phyloP scores from a whole-genome alignment of 2,888 invertebrate genomes.

The Arrhopalites spinosus region DNA sequence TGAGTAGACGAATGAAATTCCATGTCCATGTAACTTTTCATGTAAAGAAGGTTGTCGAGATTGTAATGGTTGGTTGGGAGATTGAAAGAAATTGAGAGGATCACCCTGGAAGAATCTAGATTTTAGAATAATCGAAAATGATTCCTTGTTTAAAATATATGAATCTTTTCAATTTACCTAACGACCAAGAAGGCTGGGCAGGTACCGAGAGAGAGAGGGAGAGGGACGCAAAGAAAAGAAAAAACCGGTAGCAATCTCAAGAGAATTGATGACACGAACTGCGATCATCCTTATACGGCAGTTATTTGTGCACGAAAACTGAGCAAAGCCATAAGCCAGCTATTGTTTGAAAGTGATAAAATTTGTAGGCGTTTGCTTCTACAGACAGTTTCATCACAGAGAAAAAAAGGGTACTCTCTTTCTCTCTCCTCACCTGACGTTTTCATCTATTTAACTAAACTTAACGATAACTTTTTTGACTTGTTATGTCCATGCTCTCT shows the following conservation, averaged over 20 bases:
- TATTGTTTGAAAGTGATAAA: conserved; percentile 38
- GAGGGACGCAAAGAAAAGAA: conserved; percentile 12
- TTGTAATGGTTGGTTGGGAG: no score
- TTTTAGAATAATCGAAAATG: conserved; percentile 1
- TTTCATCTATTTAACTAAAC: conserved; percentile 12
- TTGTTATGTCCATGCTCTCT: neutral
- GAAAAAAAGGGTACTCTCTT: conserved; percentile 17
- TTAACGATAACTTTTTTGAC: neutral
- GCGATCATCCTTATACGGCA: conserved; percentile 22
- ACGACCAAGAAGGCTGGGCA: conserved; percentile 10
- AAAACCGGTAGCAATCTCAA: conserved; percentile 36
- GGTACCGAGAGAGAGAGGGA: neutral
- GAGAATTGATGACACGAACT: conserved; percentile 36
- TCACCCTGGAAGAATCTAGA: conserved; percentile 1
- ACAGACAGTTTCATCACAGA: conserved; percentile 29
- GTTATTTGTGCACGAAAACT: conserved; percentile 21
- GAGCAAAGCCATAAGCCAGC: neutral
- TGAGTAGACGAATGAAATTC: no score
- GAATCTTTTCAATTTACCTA: conserved; percentile 9
- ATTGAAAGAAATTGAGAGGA: neutral
- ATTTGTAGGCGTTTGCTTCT: conserved; percentile 46
- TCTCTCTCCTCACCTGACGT: conserved; percentile 14
- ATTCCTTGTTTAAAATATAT: neutral
- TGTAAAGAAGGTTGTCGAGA: no score
- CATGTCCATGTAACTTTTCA: no score